Evolutionary conservation across 64 coral and sea anemone species (phyloP).

Genomic region (Pachyseris speciosa): DNA sequence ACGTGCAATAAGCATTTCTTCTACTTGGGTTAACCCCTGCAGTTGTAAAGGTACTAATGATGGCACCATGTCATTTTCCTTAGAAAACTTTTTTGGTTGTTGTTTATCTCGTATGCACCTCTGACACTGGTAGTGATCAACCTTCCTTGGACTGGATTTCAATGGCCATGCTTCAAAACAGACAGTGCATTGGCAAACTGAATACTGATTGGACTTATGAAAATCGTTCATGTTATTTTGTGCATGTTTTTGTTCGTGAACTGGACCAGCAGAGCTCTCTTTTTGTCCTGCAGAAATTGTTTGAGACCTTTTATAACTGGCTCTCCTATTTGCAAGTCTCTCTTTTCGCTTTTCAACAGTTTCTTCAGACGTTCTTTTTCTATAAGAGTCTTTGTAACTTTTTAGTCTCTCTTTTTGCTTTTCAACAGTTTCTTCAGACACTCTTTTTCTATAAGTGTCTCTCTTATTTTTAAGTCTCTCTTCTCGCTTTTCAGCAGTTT

Average conservation of each 20-base stretch:
- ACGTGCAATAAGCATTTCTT: constrained; percentile 58
- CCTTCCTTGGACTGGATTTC: not conserved
- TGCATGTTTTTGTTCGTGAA: constrained; percentile 26
- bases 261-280: not conserved
- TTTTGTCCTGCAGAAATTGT: not conserved
- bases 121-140: not conserved
- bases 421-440: no score
- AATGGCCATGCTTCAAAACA: constrained; percentile 47
- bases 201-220: constrained; percentile 32
- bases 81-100: constrained; percentile 32
- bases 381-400: not conserved
- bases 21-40: constrained; percentile 40
- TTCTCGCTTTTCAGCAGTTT: no score
- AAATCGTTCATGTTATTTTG: constrained; percentile 3
- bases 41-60: constrained; percentile 24
- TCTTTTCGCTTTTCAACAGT: no score
- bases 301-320: no score
- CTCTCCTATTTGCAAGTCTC: no score
- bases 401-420: not conserved
- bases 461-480: no score
- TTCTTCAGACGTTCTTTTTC: no score
- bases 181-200: constrained; percentile 25
- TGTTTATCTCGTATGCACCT: constrained; percentile 40
- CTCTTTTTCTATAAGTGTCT: no score
- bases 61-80: constrained; percentile 44